Conservation (phyloP, 1,140 invertebrate genomes). For the Drosophila ercepeae region DNA sequence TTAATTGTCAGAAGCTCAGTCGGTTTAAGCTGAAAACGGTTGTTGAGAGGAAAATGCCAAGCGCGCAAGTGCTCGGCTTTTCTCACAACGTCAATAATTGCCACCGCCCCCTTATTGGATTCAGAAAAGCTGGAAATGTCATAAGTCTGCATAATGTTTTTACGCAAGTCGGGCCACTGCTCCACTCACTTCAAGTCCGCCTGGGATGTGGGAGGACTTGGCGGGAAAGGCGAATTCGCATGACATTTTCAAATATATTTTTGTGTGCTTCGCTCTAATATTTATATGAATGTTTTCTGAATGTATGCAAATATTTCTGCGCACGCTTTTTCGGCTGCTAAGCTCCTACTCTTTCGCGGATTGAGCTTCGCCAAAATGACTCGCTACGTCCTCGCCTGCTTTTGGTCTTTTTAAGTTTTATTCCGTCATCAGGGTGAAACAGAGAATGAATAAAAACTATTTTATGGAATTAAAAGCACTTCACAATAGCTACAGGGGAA, state of each 20-base stretch:
- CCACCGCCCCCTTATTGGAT: slow-evolving; percentile 1
- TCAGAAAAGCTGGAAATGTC: slow-evolving; percentile 36
- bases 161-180: no score
- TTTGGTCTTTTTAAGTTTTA: slow-evolving; percentile 28
- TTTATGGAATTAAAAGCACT: not conserved
- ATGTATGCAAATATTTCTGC: slow-evolving; percentile 67
- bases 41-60: slow-evolving; percentile 22
- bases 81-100: slow-evolving; percentile 4
- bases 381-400: slow-evolving; percentile 16
- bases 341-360: slow-evolving; percentile 21
- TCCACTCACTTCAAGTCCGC: no score
- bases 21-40: not conserved
- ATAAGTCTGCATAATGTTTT: no score
- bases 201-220: no score
- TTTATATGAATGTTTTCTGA: slow-evolving; percentile 53
- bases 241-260: slow-evolving; percentile 53
- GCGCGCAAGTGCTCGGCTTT: no score
- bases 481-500: no score
- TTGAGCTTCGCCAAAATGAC: no score
- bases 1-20: no score
- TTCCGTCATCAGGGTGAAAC: slow-evolving; percentile 7
- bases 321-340: slow-evolving; percentile 53
- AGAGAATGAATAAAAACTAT: not conserved
- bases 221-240: slow-evolving; percentile 52
- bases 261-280: slow-evolving; percentile 53